These are phyloP conservation scores for Holotrichia oblita DNA, from an alignment of 1,140 invertebrate genomes.

Conservation along the genomic window DNA sequence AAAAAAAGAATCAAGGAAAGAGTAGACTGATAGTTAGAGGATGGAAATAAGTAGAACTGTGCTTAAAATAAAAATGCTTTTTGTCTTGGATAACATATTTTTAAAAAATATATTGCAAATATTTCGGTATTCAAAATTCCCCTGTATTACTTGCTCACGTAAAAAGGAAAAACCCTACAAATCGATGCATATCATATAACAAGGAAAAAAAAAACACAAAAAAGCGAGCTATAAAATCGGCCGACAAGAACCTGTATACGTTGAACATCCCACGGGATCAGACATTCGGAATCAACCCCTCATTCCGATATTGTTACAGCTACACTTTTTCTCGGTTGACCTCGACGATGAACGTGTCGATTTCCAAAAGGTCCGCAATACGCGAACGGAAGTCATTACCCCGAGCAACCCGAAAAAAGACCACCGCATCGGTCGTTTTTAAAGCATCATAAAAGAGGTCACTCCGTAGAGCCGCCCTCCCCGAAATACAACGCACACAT, in stretches of 20 bases:
- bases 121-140: too few species aligned
- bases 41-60: too few species aligned
- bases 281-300: slow-evolving; percentile 7
- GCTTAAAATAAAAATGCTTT: too few species aligned
- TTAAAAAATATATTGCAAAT: too few species aligned
- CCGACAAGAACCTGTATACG: neutral
- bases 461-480: neutral
- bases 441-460: slow-evolving; percentile 12
- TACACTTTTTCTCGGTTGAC: neutral
- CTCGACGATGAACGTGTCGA: slow-evolving; percentile 9
- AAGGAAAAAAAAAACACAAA: neutral
- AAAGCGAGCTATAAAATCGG: neutral
- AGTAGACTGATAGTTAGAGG: too few species aligned
- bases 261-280: neutral
- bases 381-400: neutral
- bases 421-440: slow-evolving; percentile 6
- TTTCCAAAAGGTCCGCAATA: neutral
- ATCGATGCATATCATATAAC: neutral
- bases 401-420: neutral
- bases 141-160: too few species aligned
- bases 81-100: too few species aligned
- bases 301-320: neutral
- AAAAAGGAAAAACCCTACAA: neutral
- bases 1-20: too few species aligned
- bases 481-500: neutral